Evolutionary conservation across 2,888 invertebrate genomes (phyloP).

Genomic region (Phasia obesa): DNA sequence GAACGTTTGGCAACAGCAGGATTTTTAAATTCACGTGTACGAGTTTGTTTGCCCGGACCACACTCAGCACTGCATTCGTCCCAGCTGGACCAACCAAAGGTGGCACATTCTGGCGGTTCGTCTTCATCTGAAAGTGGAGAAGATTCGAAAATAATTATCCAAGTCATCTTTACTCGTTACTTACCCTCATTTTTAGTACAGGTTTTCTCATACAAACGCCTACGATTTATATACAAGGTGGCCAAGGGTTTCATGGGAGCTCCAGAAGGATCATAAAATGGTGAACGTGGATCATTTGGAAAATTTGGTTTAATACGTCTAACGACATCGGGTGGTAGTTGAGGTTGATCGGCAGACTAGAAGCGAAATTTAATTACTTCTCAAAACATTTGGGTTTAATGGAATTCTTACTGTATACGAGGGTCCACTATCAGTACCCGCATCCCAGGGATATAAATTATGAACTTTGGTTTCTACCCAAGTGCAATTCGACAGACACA

Average conservation of each 20-base stretch:
- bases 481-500: slow-evolving; percentile 94
- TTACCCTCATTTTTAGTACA: slow-evolving; percentile 84
- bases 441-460: slow-evolving; percentile 97
- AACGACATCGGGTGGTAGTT: slow-evolving; percentile 92
- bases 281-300: slow-evolving; percentile 93
- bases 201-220: slow-evolving; percentile 91
- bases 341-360: slow-evolving; percentile 91
- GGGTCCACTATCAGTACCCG: slow-evolving; percentile 96
- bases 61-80: slow-evolving; percentile 83
- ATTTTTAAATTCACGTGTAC: slow-evolving; percentile 80
- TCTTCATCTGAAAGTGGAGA: slow-evolving; percentile 78
- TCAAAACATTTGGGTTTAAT: neutral
- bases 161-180: too few species aligned
- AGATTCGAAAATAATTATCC: too few species aligned
- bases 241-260: slow-evolving; percentile 94
- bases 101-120: slow-evolving; percentile 80
- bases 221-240: slow-evolving; percentile 89
- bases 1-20: slow-evolving; percentile 76
- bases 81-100: slow-evolving; percentile 83
- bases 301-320: slow-evolving; percentile 91
- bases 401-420: slow-evolving; percentile 87
- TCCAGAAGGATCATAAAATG: slow-evolving; percentile 92
- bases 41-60: slow-evolving; percentile 82
- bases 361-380: neutral
- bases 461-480: slow-evolving; percentile 93